Conservation (phyloP, 2,113 vertebrate species). For the Morone chrysops region DNA sequence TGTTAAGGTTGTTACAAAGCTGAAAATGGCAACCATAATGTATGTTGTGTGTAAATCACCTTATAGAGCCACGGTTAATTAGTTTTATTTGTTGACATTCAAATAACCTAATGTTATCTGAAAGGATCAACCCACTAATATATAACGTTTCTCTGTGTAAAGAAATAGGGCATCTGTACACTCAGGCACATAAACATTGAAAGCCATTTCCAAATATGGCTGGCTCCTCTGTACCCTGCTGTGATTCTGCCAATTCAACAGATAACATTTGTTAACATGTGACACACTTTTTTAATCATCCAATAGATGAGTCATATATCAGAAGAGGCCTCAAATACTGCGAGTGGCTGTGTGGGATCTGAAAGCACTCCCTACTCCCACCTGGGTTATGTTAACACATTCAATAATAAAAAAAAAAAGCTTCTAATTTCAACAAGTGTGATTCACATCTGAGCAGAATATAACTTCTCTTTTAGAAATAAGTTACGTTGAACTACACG, state of each 20-base stretch:
- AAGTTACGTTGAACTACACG: neutral
- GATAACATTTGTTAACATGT: constrained; percentile 15
- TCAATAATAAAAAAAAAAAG: constrained; percentile 20
- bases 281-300: constrained; percentile 10
- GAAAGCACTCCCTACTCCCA: constrained; percentile 48
- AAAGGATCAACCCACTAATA: neutral
- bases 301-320: constrained; percentile 53
- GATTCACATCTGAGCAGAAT: constrained; percentile 37
- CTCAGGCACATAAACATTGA: neutral
- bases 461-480: neutral
- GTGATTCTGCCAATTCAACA: constrained; percentile 10
- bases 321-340: constrained; percentile 43
- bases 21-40: neutral
- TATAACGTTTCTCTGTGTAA: neutral
- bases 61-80: neutral
- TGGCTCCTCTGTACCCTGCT: neutral
- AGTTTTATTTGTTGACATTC: neutral
- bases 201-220: neutral
- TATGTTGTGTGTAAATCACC: neutral
- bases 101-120: neutral
- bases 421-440: constrained; percentile 29
- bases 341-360: constrained; percentile 36
- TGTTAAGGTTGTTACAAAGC: neutral
- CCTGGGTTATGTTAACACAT: constrained; percentile 17
- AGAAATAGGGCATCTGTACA: neutral